Percentiles rank a stretch among this genome's conserved stretches.
phyloP scores from a whole-genome alignment of 2,113 vertebrate genomes.

The Miniopterus natalensis region DNA sequence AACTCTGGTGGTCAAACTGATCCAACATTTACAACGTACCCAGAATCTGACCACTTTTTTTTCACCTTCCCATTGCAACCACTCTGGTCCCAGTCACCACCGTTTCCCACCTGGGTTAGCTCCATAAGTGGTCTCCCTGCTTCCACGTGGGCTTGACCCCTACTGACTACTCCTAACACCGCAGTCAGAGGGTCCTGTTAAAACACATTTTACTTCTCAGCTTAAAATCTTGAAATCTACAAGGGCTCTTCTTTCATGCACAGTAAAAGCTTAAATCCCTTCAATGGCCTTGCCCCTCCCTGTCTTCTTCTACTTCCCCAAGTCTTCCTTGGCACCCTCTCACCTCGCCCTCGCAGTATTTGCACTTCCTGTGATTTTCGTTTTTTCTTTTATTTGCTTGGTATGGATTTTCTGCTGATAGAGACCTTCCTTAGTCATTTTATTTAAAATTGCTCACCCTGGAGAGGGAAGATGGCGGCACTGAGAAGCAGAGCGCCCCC shows the following conservation, averaged over 20 bases:
- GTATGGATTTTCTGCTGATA: not conserved
- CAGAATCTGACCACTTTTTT: not conserved
- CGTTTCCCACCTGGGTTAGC: not conserved
- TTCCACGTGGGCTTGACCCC: not conserved
- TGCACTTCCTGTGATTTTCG: not conserved
- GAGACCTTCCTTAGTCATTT: not conserved
- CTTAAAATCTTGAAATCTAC: not conserved
- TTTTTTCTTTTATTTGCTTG: not conserved
- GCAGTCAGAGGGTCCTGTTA: not conserved
- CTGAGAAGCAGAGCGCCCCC: too few species aligned
- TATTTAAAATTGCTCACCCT: not conserved
- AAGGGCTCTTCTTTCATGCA: not conserved
- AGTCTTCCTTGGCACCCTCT: not conserved
- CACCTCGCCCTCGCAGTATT: fast-evolving
- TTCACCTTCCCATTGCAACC: not conserved
- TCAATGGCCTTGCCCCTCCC: not conserved
- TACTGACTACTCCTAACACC: not conserved
- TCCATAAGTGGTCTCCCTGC: not conserved
- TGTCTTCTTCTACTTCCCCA: not conserved
- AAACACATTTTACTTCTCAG: not conserved
- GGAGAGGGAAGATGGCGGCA: too few species aligned
- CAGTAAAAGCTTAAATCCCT: not conserved
- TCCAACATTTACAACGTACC: not conserved
- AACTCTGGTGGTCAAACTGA: not conserved
- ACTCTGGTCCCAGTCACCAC: too few species aligned